A percentile compares a stretch with the other conserved stretches of the same genome.
phyloP scores from a whole-genome alignment of 2,888 invertebrate species.

The Drosophila pseudotalamancana region DNA sequence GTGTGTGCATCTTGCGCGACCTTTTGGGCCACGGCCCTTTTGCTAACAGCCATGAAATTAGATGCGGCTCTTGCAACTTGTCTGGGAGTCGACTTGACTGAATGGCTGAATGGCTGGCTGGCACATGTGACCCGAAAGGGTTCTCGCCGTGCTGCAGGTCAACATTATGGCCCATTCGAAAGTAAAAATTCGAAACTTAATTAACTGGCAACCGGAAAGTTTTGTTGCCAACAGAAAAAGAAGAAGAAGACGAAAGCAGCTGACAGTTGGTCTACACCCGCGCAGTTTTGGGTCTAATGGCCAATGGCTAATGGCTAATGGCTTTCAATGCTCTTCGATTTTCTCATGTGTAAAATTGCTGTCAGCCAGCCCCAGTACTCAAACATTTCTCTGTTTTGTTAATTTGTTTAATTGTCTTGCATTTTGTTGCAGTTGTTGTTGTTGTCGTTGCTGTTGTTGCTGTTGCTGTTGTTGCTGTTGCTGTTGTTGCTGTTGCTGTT shows the following conservation, averaged over 20 bases:
- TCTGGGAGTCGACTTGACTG: constrained; percentile 36
- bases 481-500: constrained; percentile 16
- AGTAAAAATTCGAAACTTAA: constrained; percentile 74
- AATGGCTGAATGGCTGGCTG: constrained; percentile 21
- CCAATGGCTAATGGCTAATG: constrained; percentile 53
- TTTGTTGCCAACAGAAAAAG: constrained; percentile 58
- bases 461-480: constrained; percentile 8
- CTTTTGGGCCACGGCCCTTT: constrained; percentile 71
- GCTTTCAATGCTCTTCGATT: constrained; percentile 72
- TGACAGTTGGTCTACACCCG: constrained; percentile 76
- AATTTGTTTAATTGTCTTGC: constrained; percentile 78
- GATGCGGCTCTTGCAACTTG: constrained; percentile 61
- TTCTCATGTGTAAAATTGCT: constrained; percentile 76
- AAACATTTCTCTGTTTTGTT: constrained; percentile 48
- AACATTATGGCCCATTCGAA: constrained; percentile 66
- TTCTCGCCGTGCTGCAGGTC: constrained; percentile 50
- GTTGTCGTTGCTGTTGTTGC: constrained; percentile 38
- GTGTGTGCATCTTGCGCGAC: constrained; percentile 67
- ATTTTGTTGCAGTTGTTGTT: constrained; percentile 28
- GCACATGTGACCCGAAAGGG: constrained; percentile 71
- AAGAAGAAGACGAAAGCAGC: too few relatives aligned
- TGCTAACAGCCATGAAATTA: constrained; percentile 78
- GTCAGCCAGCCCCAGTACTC: constrained; percentile 17
- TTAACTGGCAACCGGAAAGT: constrained; percentile 68
- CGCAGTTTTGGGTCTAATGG: constrained; percentile 59